Conservation (phyloP, 1,140 invertebrate species). For the Micrasema longulum region DNA sequence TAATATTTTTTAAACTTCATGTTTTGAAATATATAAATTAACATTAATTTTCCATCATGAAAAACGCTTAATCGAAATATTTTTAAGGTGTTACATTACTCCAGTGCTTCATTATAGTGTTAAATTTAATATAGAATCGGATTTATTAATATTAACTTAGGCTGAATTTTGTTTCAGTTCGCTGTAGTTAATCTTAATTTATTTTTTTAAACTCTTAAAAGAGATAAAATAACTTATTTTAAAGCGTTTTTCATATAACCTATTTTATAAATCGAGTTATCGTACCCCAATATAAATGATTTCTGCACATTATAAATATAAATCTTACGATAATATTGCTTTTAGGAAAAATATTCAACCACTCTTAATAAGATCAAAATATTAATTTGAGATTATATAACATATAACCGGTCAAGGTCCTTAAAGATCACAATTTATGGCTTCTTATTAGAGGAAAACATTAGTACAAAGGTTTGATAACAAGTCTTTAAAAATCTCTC, state of each 20-base stretch:
- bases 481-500: no score
- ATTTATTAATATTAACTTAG: no score
- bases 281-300: slow-evolving; percentile 29
- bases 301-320: slow-evolving; percentile 35
- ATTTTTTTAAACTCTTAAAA: no score
- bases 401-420: slow-evolving; percentile 37
- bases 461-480: slow-evolving; percentile 5
- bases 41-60: background rate
- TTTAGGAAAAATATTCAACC: slow-evolving; percentile 40
- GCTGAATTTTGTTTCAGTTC: no score
- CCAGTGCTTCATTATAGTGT: no score
- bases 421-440: slow-evolving; percentile 54
- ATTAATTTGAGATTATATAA: slow-evolving; percentile 33
- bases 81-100: no score
- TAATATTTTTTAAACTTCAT: no score
- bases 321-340: slow-evolving; percentile 43
- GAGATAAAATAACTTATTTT: no score
- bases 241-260: no score
- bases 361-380: slow-evolving; percentile 31
- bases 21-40: background rate
- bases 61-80: slow-evolving; percentile 16
- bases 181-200: no score
- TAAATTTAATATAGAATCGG: no score
- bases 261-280: background rate
- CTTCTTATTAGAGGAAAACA: slow-evolving; percentile 37